Evolutionary conservation across 2,113 vertebrate genomes (phyloP).

Genomic region (Neodon shergylaensis): DNA sequence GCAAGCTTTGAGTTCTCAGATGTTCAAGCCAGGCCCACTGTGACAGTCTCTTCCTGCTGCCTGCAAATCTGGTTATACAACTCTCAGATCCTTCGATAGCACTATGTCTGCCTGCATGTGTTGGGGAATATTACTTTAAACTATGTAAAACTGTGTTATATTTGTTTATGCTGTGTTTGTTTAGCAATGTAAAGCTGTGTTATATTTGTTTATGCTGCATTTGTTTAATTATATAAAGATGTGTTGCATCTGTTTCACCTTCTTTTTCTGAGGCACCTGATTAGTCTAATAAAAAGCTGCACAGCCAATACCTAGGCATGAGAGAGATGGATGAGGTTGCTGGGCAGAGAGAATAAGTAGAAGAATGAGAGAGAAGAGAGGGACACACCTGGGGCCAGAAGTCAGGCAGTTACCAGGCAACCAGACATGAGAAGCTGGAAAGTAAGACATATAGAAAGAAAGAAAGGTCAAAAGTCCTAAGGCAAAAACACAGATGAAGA

Average conservation of each 20-base stretch:
- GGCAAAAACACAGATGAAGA: too few species aligned
- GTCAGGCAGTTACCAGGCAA: not conserved
- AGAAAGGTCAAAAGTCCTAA: too few species aligned
- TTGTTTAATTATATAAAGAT: too few species aligned
- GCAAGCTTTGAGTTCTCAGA: too few species aligned
- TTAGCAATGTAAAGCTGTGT: not conserved
- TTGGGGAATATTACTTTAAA: too few species aligned
- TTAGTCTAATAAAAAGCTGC: not conserved
- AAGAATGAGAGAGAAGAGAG: not conserved
- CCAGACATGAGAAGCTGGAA: not conserved
- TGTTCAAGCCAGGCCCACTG: too few species aligned
- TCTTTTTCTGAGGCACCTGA: not conserved
- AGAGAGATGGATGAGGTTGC: not conserved
- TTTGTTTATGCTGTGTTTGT: not conserved
- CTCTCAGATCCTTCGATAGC: too few species aligned
- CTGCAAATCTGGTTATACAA: too few species aligned
- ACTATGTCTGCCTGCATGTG: too few species aligned
- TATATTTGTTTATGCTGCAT: not conserved
- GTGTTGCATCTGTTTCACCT: not conserved
- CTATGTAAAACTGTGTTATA: not conserved
- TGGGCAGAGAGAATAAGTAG: not conserved
- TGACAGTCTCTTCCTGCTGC: too few species aligned
- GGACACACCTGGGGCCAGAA: not conserved
- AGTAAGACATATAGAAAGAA: too few species aligned
- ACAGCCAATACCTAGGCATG: not conserved